Conservation (phyloP, 1,140 invertebrate genomes). For the Aleiodes sp. region DNA sequence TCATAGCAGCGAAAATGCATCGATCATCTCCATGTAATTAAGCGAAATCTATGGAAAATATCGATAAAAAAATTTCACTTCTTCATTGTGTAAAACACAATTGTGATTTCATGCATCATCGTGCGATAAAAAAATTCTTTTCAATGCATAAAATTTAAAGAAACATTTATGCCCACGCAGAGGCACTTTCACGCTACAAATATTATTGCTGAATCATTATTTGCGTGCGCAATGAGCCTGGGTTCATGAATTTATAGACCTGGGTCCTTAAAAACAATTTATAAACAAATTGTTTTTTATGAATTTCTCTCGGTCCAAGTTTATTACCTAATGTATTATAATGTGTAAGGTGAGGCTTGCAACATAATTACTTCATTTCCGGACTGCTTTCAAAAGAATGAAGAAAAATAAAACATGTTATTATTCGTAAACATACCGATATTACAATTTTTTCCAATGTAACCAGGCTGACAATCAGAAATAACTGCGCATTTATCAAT, state of each 20-base stretch:
- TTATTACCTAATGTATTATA: neutral
- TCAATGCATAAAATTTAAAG: neutral
- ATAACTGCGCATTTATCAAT: conserved; percentile 47
- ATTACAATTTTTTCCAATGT: conserved; percentile 50
- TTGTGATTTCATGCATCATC: neutral
- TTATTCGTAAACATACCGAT: conserved; percentile 46
- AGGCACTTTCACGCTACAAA: neutral
- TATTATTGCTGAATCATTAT: neutral
- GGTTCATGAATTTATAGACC: neutral
- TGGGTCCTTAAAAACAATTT: neutral
- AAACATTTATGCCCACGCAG: neutral
- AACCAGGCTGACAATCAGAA: conserved; percentile 66
- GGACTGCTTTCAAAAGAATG: neutral
- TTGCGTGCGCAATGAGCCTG: neutral
- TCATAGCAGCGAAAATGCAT: too few species aligned
- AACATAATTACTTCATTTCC: neutral
- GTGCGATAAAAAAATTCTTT: neutral
- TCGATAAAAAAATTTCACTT: too few species aligned
- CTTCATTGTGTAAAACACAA: too few species aligned
- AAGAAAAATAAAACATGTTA: neutral
- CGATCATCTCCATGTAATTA: too few species aligned
- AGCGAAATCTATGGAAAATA: too few species aligned
- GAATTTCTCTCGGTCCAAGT: too few species aligned
- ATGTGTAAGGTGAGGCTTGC: neutral
- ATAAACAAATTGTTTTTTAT: neutral